Base-by-base conservation (phyloP, 2,888 invertebrate species). In the Harpagoxenus sublaevis region DNA sequence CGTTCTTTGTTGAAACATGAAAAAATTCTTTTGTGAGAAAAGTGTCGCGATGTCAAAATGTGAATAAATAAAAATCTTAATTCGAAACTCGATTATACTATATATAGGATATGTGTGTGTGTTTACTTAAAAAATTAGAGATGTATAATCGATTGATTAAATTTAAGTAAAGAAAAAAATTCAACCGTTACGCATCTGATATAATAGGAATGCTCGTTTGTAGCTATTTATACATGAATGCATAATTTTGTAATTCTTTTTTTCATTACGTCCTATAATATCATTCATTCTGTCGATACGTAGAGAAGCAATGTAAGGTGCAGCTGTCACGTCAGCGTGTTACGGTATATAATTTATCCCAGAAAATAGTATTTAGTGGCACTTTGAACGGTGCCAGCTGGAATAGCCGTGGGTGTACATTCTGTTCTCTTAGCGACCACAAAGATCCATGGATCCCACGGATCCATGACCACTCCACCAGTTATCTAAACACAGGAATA, bases 401-500 rank as follows among this genome's bases (percentile, higher is more conserved):
- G 77, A 84, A 42, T 48, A 51, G 35, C 48, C 60, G 84, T 86
- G 85, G 89, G 86, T 87, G 90, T 89, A 77, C 48, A 62, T 71
- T 53, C 70, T 84, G 85, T 86, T 62, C 74, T 73, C 68, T 68
- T 68, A 63, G 65, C 73, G 87, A 87, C 73, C 78, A 35, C 66
- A 15, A 51, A 57, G 81, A 85, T 89, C 89, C 66, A 15, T 45
- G 53, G 81, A 85, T 89, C 89, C 86, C 84, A 88, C 75, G 84
- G 74, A 39, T 75, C 57, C 75, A 65, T 75, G 82, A 83, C 55
- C 78, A 48, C 74, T 77, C 83, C 57, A 62, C 51, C 68, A 84
- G 91, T 93, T 95, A 95, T 95, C 95, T 95, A 93, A 95, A 95
- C 95, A 95, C 92, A 93, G 92, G 93, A 94, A 94, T 95, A 95